Evolutionary conservation across 2,888 invertebrate genomes (phyloP), one percentile per base, ranked within the genome.

Genomic region (Adineta ricciae): DNA sequence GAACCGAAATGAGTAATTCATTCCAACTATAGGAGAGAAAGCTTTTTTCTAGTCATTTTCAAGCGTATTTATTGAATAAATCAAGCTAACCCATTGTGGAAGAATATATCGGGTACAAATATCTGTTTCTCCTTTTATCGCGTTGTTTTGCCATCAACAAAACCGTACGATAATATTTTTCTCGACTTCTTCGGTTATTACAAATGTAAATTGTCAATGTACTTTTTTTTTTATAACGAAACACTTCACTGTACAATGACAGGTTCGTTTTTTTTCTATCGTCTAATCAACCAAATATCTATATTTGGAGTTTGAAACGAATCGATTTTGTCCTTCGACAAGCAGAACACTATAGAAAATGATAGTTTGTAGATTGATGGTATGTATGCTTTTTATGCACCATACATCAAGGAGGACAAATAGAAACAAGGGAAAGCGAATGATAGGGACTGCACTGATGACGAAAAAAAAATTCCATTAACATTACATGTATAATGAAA

Each of bases 401-500:
- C 32, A 36, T 32, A 14, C 32, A 64, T n/a, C 19, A 7, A 64
- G 3, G 64, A 32, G 19, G 64, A 64, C 32, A 36, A 64, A 64
- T 36, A 32, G 14, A 64, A 64, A 5, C 0, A 19, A 64, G 11
- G 14, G 32, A 56, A 56, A 56, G 54, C 7, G n/a, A 27, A 8
- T 19, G 46, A 46, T 50, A 32, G 14, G 32, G 32, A 64, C 32
- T 32, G 16, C 5, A 64, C 0, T 1, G 2, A 7, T 36, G 16
- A 36, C 36, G 32, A 64, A 64, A 64, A 64, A 64, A 56, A 64
- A 64, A 64, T 64, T 64, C 64, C 64, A 64, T 64, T 64, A 64
- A 64, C 19, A 14, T 36, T 64, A 36, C 27, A 32, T 14, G 27
- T 11, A n/a, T n/a, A 64, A 64, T 32, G 64, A 64, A 36, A n/a